Base-by-base conservation (phyloP, 1,140 invertebrate genomes). In the Zaprionus vittiger region DNA sequence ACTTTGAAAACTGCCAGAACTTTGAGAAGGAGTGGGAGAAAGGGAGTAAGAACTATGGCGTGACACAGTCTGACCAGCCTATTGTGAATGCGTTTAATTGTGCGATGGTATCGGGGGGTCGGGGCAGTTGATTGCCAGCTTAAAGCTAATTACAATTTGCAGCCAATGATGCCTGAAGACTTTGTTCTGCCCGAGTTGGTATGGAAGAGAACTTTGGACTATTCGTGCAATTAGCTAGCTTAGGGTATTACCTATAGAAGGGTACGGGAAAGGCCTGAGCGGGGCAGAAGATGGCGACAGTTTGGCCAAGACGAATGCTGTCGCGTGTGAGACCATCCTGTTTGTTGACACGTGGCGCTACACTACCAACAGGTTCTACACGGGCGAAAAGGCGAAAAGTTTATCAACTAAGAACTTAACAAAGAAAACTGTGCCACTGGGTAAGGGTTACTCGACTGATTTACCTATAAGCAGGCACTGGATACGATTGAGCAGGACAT, bases 211-310 rank as follows among this genome's bases (percentile, higher is more conserved):
- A 62, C 71, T 78, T 85, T 79, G 54, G 24, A 52, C 38, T 67
- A 24, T 60, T 63, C 78, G 49, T 57, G 52, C 73, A 63, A 65
- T 52, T 52, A 52, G 20, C 61, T 73, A 72, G 92, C 94, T 72
- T 24, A 14, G 56, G 22, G n/a, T 24, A 56, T 70, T 79, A 95
- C 95, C 95, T 95, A 94, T 94, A 95, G 83, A 94, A 93, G 41
- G 95, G 95, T 74, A 95, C 94, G 17, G 95, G 95, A 91, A 93
- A 96, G 65, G 95, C 95, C 93, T 96, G 95, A 56, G 95, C 95
- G 37, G 95, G 94, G 92, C 96, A 97, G 56, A 95, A 94, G n/a
- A 95, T 83, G 55, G 94, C 91, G 34, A 92, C 80, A 68, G 72
- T 85, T 26, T 80, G 79, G 62, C 81, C 64, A 22, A 73, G n/a